A percentile compares a stretch with the other conserved stretches of the same genome.
These are phyloP conservation scores for Mixornis gularis DNA, from an alignment of 2,113 vertebrate genomes.

Conservation along the genomic window DNA sequence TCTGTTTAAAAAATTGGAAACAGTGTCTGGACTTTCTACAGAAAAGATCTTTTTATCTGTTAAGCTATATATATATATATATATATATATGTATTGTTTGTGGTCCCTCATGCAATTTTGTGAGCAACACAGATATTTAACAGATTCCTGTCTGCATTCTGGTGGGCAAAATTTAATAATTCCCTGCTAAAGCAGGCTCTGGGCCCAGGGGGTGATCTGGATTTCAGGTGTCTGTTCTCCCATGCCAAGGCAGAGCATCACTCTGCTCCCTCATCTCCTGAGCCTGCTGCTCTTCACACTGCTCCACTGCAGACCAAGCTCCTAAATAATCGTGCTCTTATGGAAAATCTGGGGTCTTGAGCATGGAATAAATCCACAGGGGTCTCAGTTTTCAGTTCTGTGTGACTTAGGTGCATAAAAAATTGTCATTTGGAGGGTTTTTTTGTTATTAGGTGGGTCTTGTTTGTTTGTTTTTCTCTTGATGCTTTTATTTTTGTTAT, in stretches of 20 bases:
- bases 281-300: neutral
- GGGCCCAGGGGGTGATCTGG: neutral
- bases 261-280: neutral
- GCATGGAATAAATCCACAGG: neutral
- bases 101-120: neutral
- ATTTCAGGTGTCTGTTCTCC: neutral
- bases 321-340: neutral
- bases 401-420: neutral
- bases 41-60: neutral
- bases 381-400: neutral
- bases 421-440: neutral
- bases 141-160: neutral
- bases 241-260: rapidly evolving
- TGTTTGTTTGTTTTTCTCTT: rapidly evolving
- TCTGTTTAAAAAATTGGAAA: neutral
- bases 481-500: neutral
- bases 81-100: neutral
- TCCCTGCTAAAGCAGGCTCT: neutral
- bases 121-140: neutral
- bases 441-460: neutral
- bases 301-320: neutral
- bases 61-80: neutral
- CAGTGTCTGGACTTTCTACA: neutral
- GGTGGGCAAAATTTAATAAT: neutral
- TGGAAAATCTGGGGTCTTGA: neutral